Conservation (phyloP, 2,888 invertebrate genomes). For the Drosophila prolongata region DNA sequence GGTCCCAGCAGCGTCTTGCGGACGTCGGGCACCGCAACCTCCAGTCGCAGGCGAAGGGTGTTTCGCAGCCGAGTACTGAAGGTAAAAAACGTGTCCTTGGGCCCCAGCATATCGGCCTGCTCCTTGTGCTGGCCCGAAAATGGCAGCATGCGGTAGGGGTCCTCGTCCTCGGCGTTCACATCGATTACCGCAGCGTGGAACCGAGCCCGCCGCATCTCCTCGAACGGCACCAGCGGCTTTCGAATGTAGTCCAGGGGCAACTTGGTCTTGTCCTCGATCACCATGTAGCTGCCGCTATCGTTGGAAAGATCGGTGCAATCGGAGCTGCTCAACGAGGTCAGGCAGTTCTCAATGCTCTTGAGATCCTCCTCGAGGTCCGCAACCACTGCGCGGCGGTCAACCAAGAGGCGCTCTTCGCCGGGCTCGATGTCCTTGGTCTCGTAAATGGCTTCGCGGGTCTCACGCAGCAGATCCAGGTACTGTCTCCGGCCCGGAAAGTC, state of each 20-base stretch:
- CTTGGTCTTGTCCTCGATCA: slow-evolving; percentile 81
- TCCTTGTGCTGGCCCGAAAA: slow-evolving; percentile 82
- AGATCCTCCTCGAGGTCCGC: slow-evolving; percentile 81
- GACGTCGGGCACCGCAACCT: slow-evolving; percentile 74
- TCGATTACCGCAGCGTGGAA: slow-evolving; percentile 78
- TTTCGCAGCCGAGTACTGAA: slow-evolving; percentile 80
- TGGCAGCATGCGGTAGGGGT: slow-evolving; percentile 80
- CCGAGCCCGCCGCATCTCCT: slow-evolving; percentile 80
- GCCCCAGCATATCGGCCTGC: slow-evolving; percentile 67
- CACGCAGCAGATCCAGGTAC: slow-evolving; percentile 73
- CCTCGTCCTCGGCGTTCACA: slow-evolving; percentile 71
- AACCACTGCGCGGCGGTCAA: slow-evolving; percentile 66
- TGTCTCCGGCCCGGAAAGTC: slow-evolving; percentile 79
- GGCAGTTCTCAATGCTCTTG: slow-evolving; percentile 82
- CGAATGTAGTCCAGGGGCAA: slow-evolving; percentile 83
- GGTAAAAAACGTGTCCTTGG: slow-evolving; percentile 82
- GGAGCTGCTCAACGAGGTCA: slow-evolving; percentile 82
- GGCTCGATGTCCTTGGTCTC: slow-evolving; percentile 57
- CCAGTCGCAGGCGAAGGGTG: slow-evolving; percentile 80
- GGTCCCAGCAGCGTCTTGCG: slow-evolving; percentile 73
- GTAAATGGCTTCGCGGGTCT: slow-evolving; percentile 70
- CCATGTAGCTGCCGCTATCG: slow-evolving; percentile 83
- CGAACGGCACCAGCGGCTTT: slow-evolving; percentile 83
- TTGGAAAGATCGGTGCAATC: slow-evolving; percentile 82
- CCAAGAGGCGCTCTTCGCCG: slow-evolving; percentile 62